Percentiles rank a stretch among this genome's conserved stretches.
Evolutionary conservation across 2,797 vertebrate species (phyloP).

Genomic region (Eulemur coronatus): DNA sequence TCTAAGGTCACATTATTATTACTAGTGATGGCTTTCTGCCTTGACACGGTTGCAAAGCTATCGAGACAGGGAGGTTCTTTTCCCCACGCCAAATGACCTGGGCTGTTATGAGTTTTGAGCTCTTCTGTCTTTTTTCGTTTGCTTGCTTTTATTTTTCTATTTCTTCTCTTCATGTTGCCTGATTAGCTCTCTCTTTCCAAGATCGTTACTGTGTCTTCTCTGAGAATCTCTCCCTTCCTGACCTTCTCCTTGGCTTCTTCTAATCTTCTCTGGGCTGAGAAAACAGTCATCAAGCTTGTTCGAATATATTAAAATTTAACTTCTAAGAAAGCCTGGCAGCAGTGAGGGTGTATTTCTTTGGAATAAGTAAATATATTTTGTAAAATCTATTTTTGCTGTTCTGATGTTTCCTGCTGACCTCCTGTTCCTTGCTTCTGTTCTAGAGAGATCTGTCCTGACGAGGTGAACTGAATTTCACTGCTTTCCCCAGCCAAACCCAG

Average conservation of each 20-base stretch:
- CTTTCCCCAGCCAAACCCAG: not conserved
- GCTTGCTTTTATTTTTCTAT: not conserved
- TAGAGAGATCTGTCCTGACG: not conserved
- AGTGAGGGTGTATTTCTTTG: not conserved
- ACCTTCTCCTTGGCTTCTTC: not conserved
- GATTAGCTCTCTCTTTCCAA: not conserved
- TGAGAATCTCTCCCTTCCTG: not conserved
- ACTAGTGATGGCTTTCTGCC: not conserved
- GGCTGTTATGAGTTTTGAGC: not conserved
- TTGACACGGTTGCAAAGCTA: not conserved
- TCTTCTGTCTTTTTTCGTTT: not conserved
- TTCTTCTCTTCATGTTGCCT: not conserved
- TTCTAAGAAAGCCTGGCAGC: not conserved
- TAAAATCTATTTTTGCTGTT: slow-evolving; percentile 45
- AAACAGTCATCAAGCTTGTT: not conserved
- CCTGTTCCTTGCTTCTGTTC: slow-evolving; percentile 11
- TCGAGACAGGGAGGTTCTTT: not conserved
- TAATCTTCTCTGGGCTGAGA: not conserved
- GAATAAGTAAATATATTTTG: not conserved
- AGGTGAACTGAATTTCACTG: not conserved
- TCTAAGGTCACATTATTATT: not conserved
- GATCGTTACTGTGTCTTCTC: not conserved
- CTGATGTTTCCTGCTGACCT: not conserved
- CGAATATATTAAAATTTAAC: slow-evolving; percentile 4
- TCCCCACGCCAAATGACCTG: not conserved